Base-by-base conservation (phyloP, 2,888 invertebrate species). In the Conchocele bisecta region DNA sequence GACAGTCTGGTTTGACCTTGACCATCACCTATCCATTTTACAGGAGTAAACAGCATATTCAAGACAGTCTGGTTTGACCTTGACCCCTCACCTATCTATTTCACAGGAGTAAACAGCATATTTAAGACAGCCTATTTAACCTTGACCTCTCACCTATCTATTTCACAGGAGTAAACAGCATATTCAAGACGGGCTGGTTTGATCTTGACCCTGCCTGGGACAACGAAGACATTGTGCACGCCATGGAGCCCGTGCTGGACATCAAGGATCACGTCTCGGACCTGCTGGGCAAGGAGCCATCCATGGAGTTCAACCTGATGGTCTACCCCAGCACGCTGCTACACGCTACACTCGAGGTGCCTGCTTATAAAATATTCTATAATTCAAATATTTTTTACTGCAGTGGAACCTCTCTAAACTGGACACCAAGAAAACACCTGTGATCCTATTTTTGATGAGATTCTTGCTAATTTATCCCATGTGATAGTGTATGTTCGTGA, bases 281-380 rank as follows among this genome's bases (percentile, higher is more conserved):
- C 41, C 53, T 78, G 9, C 66, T 89, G 3, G 79, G 57, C 7
- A 42, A 75, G 7, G 87, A 86, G 42, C 80, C 79, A 29, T 81
- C 88, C 5, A 66, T 83, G 15, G 84, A 87, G 48, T 88, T 86
- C 76, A 88, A 89, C 68, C 82, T 87, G 9, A 78, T 85, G 54
- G 80, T 89, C 28, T 83, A 82, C 64, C 79, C 84, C 26, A 83
- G 83, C 46, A 74, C 73, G 26, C 44, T 72, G 6, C 74, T 89
- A 5, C 81, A 82, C 58, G 51, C 78, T 33, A 78, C 81, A 33
- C 68, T 89, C 5, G 81, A 83, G 83, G 89, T 89, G n/a, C 6
- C n/a, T n/a, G 22, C n/a, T n/a, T n/a, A n/a, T n/a, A n/a, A n/a
- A n/a, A n/a, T n/a, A n/a, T n/a, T n/a, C n/a, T n/a, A n/a, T n/a